Percentiles rank a stretch among this genome's conserved stretches.
Conservation (phyloP, 2,888 invertebrate genomes). For the Eupithecia subfuscata region DNA sequence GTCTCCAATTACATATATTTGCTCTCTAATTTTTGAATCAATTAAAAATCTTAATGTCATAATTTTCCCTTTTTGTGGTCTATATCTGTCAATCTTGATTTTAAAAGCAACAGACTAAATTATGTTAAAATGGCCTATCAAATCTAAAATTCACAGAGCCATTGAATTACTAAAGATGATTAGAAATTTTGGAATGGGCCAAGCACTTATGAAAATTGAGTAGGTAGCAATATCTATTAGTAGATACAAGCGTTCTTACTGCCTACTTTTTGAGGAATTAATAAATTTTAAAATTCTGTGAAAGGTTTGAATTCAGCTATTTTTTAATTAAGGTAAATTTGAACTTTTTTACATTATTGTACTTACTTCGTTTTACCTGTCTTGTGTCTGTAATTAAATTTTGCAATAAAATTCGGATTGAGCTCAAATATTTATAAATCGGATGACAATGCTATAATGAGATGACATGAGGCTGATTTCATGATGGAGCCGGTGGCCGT, state of each 20-base stretch:
- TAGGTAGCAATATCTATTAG: not conserved
- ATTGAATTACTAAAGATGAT: not conserved
- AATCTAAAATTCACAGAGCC: not conserved
- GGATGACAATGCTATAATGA: not conserved
- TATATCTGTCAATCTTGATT: not conserved
- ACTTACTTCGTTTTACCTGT: not conserved
- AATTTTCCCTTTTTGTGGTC: not conserved
- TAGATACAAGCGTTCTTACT: not conserved
- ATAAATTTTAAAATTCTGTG: not conserved
- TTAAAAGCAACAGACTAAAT: not conserved
- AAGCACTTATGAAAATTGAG: not conserved
- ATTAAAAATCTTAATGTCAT: not conserved
- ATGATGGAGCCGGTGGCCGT: not conserved
- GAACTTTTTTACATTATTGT: not conserved
- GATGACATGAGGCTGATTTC: not conserved
- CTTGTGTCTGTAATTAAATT: not conserved
- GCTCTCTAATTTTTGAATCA: not conserved
- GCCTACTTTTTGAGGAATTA: not conserved
- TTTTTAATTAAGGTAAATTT: not conserved
- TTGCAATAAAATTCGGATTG: not conserved
- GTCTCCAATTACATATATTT: not conserved
- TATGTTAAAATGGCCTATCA: not conserved
- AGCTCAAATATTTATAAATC: not conserved
- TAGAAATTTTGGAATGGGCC: not conserved
- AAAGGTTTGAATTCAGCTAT: not conserved